Conservation (phyloP, 2,888 invertebrate species). For the Pseudococcus viburni region DNA sequence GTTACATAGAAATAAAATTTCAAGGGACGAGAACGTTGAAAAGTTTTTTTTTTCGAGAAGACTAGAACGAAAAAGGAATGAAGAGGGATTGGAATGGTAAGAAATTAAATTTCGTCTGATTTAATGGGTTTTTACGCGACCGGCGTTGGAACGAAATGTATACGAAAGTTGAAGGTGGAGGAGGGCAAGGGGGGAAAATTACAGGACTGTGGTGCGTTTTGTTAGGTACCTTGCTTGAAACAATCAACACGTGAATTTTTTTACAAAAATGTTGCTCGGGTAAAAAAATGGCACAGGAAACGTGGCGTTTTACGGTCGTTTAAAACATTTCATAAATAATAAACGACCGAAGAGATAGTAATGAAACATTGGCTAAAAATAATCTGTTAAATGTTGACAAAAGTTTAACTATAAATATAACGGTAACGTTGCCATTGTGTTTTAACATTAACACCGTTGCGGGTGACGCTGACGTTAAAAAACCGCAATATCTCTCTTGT, state of each 20-base stretch:
- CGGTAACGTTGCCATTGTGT: conserved; percentile 24
- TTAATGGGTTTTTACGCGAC: conserved; percentile 17
- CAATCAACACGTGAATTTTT: conserved; percentile 52
- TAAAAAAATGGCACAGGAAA: conserved; percentile 8
- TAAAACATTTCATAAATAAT: conserved; percentile 44
- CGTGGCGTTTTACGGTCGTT: conserved; percentile 39
- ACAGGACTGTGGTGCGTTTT: background rate
- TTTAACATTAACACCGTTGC: conserved; percentile 43
- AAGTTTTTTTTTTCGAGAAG: background rate
- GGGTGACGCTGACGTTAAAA: conserved; percentile 8
- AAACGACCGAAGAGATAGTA: conserved; percentile 47
- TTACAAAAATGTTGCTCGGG: background rate
- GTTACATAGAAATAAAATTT: conserved; percentile 46
- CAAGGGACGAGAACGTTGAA: background rate
- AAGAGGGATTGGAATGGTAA: background rate
- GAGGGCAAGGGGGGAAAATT: background rate
- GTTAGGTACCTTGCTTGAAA: background rate
- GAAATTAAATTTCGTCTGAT: conserved; percentile 42
- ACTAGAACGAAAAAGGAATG: background rate
- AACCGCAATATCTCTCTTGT: conserved; percentile 53
- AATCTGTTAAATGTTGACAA: conserved; percentile 54
- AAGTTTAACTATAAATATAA: conserved; percentile 59
- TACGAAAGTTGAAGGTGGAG: background rate
- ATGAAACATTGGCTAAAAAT: conserved; percentile 54
- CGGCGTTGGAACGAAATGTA: background rate